Percentiles rank a stretch among this genome's conserved stretches.
phyloP scores from a whole-genome alignment of 2,797 vertebrate genomes.

The Trichosurus vulpecula region DNA sequence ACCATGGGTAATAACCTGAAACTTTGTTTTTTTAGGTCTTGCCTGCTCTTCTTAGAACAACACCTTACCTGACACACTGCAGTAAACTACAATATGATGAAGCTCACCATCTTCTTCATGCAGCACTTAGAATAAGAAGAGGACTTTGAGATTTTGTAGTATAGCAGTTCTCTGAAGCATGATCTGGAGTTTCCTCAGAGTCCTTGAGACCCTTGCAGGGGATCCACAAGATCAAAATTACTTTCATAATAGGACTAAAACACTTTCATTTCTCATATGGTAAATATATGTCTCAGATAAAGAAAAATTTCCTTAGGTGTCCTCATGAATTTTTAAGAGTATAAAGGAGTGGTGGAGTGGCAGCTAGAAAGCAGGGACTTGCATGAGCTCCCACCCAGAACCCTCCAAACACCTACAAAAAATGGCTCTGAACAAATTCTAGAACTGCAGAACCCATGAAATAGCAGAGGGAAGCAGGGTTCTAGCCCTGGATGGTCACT shows the following conservation, averaged over 20 bases:
- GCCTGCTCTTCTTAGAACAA: neutral
- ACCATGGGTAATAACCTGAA: neutral
- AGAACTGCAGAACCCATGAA: no score
- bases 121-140: neutral
- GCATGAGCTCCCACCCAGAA: no score
- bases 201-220: neutral
- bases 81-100: neutral
- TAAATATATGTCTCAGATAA: neutral
- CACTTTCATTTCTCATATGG: neutral
- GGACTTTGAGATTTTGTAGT: neutral
- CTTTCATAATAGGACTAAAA: neutral
- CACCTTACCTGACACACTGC: neutral
- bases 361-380: no score
- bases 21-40: neutral
- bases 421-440: no score
- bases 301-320: neutral
- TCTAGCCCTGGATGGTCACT: no score
- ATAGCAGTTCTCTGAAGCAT: neutral
- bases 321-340: neutral
- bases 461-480: no score
- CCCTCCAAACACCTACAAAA: no score
- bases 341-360: no score
- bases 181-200: neutral
- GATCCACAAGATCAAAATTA: neutral
- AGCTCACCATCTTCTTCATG: neutral